These are phyloP conservation scores for Synanceia verrucosa DNA, from an alignment of 2,797 vertebrate species.

Conservation along the genomic window DNA sequence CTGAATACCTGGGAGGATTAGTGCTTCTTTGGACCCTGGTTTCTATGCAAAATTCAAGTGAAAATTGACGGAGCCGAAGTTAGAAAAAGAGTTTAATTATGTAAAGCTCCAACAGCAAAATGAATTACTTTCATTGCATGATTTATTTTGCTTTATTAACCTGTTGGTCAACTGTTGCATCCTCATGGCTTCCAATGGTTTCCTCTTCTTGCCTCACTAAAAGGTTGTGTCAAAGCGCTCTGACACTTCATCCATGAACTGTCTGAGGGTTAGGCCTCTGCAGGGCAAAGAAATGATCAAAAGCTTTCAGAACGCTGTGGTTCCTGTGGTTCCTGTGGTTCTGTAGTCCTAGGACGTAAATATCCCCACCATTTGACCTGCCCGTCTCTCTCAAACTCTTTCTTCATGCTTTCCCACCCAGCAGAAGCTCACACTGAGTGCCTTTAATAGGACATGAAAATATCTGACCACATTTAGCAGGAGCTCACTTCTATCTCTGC, in stretches of 20 bases:
- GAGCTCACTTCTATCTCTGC: constrained; percentile 25
- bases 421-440: constrained; percentile 9
- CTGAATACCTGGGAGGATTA: background rate
- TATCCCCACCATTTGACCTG: background rate
- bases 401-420: background rate
- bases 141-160: background rate
- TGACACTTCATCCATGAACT: background rate
- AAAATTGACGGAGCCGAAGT: background rate
- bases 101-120: background rate
- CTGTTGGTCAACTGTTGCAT: background rate
- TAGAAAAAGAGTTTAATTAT: background rate
- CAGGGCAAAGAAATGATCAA: background rate
- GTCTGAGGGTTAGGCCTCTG: background rate
- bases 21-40: background rate
- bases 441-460: constrained; percentile 22
- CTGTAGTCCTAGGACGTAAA: background rate
- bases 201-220: background rate
- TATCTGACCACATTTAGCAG: background rate
- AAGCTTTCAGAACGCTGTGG: background rate
- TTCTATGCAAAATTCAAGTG: background rate
- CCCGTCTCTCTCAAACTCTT: constrained; percentile 3
- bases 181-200: background rate
- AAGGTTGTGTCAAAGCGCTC: background rate
- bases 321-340: too few relatives aligned
- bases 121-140: background rate